Evolutionary conservation across 2,113 vertebrate species (phyloP), one percentile per base, ranked within the genome.

Genomic region (Passerina amoena): DNA sequence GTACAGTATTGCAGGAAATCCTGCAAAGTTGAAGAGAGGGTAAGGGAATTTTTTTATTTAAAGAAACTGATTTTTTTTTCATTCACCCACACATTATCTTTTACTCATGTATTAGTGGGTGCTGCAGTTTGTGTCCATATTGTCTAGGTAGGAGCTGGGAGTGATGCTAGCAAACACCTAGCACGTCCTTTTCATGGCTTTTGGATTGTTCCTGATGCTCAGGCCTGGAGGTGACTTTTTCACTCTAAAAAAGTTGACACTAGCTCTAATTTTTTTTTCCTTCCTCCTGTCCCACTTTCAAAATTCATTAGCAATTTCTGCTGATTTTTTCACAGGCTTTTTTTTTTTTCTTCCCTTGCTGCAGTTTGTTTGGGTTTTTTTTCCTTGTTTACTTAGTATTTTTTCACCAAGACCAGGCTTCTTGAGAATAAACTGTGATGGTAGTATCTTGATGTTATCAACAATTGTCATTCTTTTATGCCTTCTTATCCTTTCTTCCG

Each of bases 301-400:
- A 38, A 18, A 85, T 15, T 68, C 45, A 40, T 14, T 65, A 22
- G n/a, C 14, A 91, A 73, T n/a, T 35, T 11, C 20, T 73, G 13
- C 12, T 53, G 23, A n/a, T 89, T 51, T 65, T 25, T 65, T 73
- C 5, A 9, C 42, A 3, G 7, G 40, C 40, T 3, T 4, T 31
- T 35, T 35, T 8, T 16, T 50, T 44, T 45, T 63, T 21, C 44
- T 64, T 82, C 10, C 54, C 28, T 56, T 68, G 10, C 20, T 63
- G 33, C 8, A 27, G 5, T 50, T 79, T 14, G 1, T 51, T 47
- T 2, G 17, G 17, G 2, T 0, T 24, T 45, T 66, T 42, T 42
- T 42, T 3, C 10, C 12, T 17, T 31, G 22, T 50, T 68, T 40
- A 30, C 24, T 35, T 53, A 40, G 7, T 7, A 35, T 8, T 31